A percentile compares a stretch with the other conserved stretches of the same genome.
These are phyloP conservation scores for Lamproptera curius DNA, from an alignment of 2,888 invertebrate species.

Conservation along the genomic window DNA sequence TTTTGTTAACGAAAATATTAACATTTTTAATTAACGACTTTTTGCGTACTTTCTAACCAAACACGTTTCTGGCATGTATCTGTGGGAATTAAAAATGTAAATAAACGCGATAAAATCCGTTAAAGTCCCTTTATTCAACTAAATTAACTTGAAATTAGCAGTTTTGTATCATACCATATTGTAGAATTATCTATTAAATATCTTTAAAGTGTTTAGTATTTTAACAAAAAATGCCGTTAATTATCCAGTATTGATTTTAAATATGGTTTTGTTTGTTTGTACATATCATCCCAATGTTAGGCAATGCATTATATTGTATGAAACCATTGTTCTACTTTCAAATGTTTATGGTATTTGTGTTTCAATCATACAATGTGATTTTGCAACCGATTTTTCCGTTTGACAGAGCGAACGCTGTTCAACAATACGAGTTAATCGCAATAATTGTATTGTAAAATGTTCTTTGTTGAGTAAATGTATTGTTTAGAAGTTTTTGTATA, in stretches of 20 bases:
- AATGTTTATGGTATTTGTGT: slow-evolving; percentile 24
- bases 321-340: slow-evolving; percentile 1
- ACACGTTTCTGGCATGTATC: too few species aligned
- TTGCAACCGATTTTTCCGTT: slow-evolving; percentile 15
- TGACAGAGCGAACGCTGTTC: slow-evolving; percentile 30
- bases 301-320: too few species aligned
- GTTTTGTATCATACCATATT: neutral
- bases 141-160: neutral
- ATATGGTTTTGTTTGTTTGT: neutral
- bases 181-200: neutral
- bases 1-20: too few species aligned
- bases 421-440: slow-evolving; percentile 30
- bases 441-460: slow-evolving; percentile 31
- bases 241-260: neutral
- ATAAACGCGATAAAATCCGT: too few species aligned
- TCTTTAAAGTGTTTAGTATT: neutral
- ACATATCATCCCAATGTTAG: too few species aligned
- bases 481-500: too few species aligned
- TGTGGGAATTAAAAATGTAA: too few species aligned
- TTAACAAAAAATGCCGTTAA: neutral
- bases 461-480: too few species aligned
- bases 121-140: neutral
- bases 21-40: too few species aligned
- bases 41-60: too few species aligned
- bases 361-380: slow-evolving; percentile 12